Conservation (phyloP, 2,113 vertebrate species). For the Strix aluco region DNA sequence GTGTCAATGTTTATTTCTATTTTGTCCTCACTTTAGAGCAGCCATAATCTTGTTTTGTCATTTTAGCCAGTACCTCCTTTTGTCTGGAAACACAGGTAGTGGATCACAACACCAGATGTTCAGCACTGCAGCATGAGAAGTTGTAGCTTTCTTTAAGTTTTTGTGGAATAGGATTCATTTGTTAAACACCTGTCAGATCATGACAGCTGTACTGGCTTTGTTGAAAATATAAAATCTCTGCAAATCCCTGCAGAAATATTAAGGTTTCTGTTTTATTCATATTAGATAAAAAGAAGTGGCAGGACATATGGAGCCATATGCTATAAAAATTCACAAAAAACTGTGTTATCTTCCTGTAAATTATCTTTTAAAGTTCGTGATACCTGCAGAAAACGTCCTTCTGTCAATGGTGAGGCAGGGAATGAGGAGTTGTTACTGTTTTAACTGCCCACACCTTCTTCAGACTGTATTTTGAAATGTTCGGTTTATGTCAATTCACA, state of each 20-base stretch:
- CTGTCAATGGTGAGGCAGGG: neutral
- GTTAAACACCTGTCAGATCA: neutral
- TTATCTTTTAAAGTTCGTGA: neutral
- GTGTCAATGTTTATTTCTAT: neutral
- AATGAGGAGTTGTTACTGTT: neutral
- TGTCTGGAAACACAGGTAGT: neutral
- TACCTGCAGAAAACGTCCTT: neutral
- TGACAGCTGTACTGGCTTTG: neutral
- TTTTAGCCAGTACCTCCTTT: neutral
- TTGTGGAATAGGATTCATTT: neutral
- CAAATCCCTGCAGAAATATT: neutral
- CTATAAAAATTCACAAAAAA: neutral
- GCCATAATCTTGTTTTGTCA: neutral
- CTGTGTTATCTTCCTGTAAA: neutral
- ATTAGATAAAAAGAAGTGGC: neutral
- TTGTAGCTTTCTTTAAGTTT: neutral
- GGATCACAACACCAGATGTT: neutral
- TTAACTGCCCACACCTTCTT: neutral
- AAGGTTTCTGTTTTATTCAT: neutral
- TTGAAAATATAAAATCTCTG: neutral
- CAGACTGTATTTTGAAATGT: neutral
- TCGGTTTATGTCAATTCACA: neutral
- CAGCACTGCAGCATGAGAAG: neutral
- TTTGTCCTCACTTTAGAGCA: neutral
- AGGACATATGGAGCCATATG: neutral